Base-by-base conservation (phyloP, 2,113 vertebrate species). In the Bagarius yarrelli region DNA sequence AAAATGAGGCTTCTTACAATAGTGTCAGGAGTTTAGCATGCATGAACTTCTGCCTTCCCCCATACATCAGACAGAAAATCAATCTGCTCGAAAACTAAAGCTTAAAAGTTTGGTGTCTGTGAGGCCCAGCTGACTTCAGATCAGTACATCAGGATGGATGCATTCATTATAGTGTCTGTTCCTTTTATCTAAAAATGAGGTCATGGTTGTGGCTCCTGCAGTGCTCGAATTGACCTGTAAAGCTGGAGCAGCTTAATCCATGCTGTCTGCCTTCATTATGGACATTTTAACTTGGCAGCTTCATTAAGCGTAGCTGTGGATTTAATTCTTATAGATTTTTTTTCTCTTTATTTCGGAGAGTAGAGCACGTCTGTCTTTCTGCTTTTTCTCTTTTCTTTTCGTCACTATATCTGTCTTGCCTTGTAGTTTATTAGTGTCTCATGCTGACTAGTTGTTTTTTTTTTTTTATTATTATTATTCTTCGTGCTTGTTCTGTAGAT, bases 11-110 rank as follows among this genome's bases (percentile, higher is more conserved):
- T 30, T 74, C 64, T 77, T 8, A 36, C 44, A 9, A 36, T 25
- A 59, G 34, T 23, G 18, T 79, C 52, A 70, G 76, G 53, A 84
- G 67, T 52, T 52, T 53, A 44, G 55, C 59, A 13, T 18, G 18
- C 67, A 19, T 67, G 57, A 78, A 66, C 75, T 25, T 19, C 4
- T 14, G 25, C 21, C 23, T 56, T 72, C 53, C 50, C 23, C 16
- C 57, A 40, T 81, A 73, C 36, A 80, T 81, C 78, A 77, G 30
- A 73, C 12, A 0, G 70, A 53, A 78, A 79, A 86, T 83, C 44
- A 71, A 86, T 86, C 80, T 15, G 53, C 59, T 25, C 30, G 9
- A 32, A 72, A 72, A 53, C 70, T 32, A 14, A 32, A 72, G 47
- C 70, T 72, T 30, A 32, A 27, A 25, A 32, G 47, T 53, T 72